Percentiles rank a stretch among this genome's conserved stretches.
These are phyloP conservation scores for Pentalonia nigronervosa DNA, from an alignment of 1,140 invertebrate species.

Conservation along the genomic window DNA sequence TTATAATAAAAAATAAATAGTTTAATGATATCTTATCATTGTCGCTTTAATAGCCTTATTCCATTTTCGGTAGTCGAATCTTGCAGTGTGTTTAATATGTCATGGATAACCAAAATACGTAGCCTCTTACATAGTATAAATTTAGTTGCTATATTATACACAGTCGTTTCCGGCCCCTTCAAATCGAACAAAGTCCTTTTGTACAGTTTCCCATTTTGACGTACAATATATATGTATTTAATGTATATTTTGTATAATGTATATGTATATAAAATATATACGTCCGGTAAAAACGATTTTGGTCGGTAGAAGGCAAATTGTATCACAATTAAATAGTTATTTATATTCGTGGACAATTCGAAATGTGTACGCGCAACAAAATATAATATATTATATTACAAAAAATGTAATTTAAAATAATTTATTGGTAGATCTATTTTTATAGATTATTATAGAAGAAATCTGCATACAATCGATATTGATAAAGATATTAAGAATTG, in stretches of 20 bases:
- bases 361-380: background rate
- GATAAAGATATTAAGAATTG: no score
- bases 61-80: background rate
- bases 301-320: background rate
- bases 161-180: background rate
- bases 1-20: background rate
- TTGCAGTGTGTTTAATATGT: background rate
- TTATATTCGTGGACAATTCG: background rate
- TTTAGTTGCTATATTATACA: background rate
- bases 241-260: background rate
- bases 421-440: no score
- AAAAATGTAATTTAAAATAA: background rate
- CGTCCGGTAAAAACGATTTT: background rate
- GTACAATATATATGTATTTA: background rate
- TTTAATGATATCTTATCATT: background rate
- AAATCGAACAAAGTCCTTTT: background rate
- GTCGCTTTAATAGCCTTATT: background rate
- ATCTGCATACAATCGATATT: no score
- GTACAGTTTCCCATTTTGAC: background rate
- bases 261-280: background rate
- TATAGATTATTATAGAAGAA: no score
- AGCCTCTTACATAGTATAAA: background rate
- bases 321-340: background rate
- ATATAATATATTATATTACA: background rate
- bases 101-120: background rate